phyloP scores from a whole-genome alignment of 2,113 vertebrate genomes.

The Dolichallabes microphthalmus region DNA sequence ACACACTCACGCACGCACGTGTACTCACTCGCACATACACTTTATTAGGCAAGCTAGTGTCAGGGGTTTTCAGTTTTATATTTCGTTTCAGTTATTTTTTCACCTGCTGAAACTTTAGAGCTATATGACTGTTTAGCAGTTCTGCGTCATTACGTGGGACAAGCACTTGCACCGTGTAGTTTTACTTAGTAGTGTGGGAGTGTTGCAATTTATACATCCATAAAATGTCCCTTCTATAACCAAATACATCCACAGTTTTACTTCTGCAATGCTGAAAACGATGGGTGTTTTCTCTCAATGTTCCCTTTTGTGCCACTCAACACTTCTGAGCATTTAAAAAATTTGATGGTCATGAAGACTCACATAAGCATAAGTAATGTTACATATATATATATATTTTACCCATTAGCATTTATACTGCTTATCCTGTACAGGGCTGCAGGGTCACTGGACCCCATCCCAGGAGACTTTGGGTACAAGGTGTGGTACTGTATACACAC shows the following conservation, averaged over 20 bases:
- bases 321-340: neutral
- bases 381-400: too few relatives aligned
- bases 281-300: neutral
- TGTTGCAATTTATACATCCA: neutral
- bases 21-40: conserved; percentile 82
- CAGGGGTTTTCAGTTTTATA: conserved; percentile 1
- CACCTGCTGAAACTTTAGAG: conserved; percentile 43
- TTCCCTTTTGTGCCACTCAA: neutral
- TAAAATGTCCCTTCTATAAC: neutral
- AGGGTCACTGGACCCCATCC: too few relatives aligned
- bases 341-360: neutral
- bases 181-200: conserved; percentile 41
- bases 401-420: neutral
- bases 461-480: too few relatives aligned
- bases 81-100: conserved; percentile 34
- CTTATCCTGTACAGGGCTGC: too few relatives aligned
- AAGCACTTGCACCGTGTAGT: conserved; percentile 26
- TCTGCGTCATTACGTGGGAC: conserved; percentile 57
- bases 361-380: neutral
- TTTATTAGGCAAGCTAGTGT: conserved; percentile 79
- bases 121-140: conserved; percentile 29
- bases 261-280: neutral
- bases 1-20: neutral
- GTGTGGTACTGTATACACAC: too few relatives aligned
- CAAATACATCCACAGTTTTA: neutral